Conservation (phyloP, 2,797 vertebrate genomes). For the Brachymystax lenok region DNA sequence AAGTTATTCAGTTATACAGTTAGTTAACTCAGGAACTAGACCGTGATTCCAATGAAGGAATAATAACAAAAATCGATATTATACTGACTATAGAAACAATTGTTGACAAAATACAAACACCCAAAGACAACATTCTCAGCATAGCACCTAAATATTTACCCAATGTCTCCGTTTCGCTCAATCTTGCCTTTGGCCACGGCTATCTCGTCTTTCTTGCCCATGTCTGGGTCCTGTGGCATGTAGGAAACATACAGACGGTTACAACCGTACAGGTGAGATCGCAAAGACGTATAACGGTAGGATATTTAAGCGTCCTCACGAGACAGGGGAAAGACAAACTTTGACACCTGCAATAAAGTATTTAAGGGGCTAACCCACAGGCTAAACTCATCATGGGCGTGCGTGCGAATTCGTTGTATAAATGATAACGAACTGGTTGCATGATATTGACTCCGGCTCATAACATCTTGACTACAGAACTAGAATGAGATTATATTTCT, state of each 20-base stretch:
- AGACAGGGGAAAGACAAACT: background rate
- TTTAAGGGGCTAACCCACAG: background rate
- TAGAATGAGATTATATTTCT: no score
- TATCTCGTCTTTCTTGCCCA: constrained; percentile 31
- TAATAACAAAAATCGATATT: no score
- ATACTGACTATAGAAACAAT: background rate
- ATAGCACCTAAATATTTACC: constrained; percentile 43
- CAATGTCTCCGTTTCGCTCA: constrained; percentile 48
- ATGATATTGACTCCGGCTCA: background rate
- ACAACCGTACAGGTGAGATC: background rate
- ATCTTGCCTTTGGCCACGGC: constrained; percentile 23
- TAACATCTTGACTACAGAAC: background rate
- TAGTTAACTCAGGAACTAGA: background rate
- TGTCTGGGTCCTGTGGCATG: constrained; percentile 37
- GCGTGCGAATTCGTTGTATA: background rate
- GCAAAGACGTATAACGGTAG: no score
- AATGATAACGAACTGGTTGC: background rate
- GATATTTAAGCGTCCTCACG: background rate
- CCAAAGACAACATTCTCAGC: background rate
- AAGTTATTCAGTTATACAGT: background rate
- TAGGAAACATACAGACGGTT: constrained; percentile 2
- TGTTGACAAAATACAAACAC: background rate
- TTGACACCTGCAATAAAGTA: background rate
- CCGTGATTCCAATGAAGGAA: background rate
- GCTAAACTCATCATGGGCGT: background rate